Evolutionary conservation across 1,140 invertebrate species (phyloP).

Genomic region (Reticulitermes speratus): DNA sequence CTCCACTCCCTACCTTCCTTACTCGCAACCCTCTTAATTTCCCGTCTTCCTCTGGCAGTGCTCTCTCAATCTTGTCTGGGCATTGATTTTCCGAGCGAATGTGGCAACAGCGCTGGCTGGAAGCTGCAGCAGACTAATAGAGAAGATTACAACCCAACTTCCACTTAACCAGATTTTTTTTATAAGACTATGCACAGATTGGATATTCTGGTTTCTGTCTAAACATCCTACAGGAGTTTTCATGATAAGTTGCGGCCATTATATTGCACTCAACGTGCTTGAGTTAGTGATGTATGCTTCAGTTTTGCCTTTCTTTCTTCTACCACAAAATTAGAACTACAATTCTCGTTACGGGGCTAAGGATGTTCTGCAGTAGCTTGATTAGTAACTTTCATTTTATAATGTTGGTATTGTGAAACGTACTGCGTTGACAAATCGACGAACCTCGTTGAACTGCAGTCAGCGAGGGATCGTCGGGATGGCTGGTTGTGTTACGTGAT

Average conservation of each 20-base stretch:
- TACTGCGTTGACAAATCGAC: constrained; percentile 9
- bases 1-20: not conserved
- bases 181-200: too few relatives aligned
- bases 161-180: not conserved
- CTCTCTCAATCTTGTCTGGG: not conserved
- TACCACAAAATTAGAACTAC: too few relatives aligned
- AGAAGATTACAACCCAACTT: constrained; percentile 1
- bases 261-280: too few relatives aligned
- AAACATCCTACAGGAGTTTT: too few relatives aligned
- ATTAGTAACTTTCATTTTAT: not conserved
- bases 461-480: not conserved
- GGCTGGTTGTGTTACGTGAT: not conserved
- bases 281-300: too few relatives aligned
- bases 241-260: too few relatives aligned
- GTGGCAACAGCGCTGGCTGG: constrained; percentile 14
- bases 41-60: constrained; percentile 3
- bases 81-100: not conserved
- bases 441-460: constrained; percentile 17
- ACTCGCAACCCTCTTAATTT: constrained; percentile 18
- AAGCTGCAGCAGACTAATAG: constrained; percentile 10
- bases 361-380: not conserved
- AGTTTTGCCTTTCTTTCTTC: too few relatives aligned
- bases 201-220: too few relatives aligned
- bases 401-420: not conserved
- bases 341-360: not conserved